Base-by-base conservation (phyloP, 2,113 vertebrate genomes). In the Sturnus vulgaris region DNA sequence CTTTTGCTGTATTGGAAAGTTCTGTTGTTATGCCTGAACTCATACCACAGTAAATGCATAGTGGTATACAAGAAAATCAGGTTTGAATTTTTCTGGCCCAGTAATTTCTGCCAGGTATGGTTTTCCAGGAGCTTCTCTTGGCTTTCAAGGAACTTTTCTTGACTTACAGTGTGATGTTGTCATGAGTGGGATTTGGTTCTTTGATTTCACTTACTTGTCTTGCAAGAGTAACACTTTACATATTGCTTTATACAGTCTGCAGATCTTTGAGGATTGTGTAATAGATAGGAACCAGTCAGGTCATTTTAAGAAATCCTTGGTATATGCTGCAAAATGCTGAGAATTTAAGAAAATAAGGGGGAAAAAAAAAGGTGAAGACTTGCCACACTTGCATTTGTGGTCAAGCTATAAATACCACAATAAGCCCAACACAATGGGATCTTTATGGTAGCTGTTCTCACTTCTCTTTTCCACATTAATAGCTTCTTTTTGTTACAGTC, bases 311-410 rank as follows among this genome's bases (percentile, higher is more conserved):
- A 78, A 68, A 23, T 55, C 22, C 12, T 40, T 79, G 24, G n/a
- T 42, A 9, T 3, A 22, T 1, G 3, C 18, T 33, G 8, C 18
- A 78, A 50, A 86, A 63, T 12, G 35, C 3, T 49, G 50, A 3
- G 3, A 65, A 46, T 56, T 81, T 70, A 37, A 42, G 55, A 66
- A 80, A 60, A 77, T 15, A 27, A 40, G 11, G 7, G 8, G n/a
- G 24, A 4, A 12, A 64, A 11, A 65, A 65, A 24, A 52, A 33
- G 12, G 37, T 92, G 8, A 50, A 50, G 40, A 21, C 25, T 80
- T 1, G 0, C 25, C 28, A 27, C 0, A 0, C 13, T 83, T 77
- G 57, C 10, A 5, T 68, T 71, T 86, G 49, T 79, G 28, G 17
- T 78, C 42, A 84, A 64, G 44, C 44, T 84, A 14, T 76, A 68